phyloP scores from a whole-genome alignment of 2,888 invertebrate species.

The Pharmacophagus antenor region DNA sequence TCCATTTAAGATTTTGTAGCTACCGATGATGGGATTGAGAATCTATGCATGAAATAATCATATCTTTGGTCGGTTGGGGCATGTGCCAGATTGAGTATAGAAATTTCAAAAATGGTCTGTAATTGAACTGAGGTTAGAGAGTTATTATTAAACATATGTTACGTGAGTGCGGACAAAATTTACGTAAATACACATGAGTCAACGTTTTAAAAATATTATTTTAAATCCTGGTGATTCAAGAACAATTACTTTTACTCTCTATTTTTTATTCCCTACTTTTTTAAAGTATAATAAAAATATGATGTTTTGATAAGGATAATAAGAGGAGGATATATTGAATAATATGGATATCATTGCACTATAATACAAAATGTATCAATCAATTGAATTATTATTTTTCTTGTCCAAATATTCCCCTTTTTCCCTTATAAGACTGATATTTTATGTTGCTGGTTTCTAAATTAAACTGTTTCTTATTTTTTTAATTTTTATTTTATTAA shows the following conservation, averaged over 20 bases:
- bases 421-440: no score
- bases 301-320: no score
- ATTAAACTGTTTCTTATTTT: no score
- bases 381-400: no score
- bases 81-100: conserved; percentile 7
- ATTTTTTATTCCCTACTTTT: no score
- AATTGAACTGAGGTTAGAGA: conserved; percentile 20
- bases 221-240: not conserved
- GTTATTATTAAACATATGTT: conserved; percentile 16
- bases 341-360: no score
- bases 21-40: conserved; percentile 42
- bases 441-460: no score
- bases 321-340: no score
- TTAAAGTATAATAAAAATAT: no score
- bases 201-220: not conserved
- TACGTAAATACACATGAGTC: not conserved
- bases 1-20: conserved; percentile 56
- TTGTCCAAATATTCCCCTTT: no score
- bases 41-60: conserved; percentile 62
- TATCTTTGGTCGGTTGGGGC: conserved; percentile 53
- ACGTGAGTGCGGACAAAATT: not conserved
- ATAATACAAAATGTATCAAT: no score
- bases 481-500: no score
- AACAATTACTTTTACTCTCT: not conserved
- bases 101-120: conserved; percentile 17